Conservation (phyloP, 1,140 invertebrate genomes). For the Drosophila paulistorum region DNA sequence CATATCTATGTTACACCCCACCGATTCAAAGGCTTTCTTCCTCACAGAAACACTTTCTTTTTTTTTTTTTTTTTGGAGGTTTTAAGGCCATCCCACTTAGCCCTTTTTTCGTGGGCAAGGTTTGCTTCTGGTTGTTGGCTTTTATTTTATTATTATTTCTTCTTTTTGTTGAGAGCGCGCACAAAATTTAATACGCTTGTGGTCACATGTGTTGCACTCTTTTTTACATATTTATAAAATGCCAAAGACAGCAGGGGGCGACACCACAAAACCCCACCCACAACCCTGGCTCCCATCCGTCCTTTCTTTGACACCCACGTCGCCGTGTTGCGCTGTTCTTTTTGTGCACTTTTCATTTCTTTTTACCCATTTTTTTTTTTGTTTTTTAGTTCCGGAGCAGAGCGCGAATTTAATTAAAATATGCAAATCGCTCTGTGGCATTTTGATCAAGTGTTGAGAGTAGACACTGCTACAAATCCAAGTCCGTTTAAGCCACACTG, state of each 20-base stretch:
- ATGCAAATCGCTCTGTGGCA: conserved; percentile 82
- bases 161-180: conserved; percentile 53
- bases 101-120: conserved; percentile 26
- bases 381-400: conserved; percentile 54
- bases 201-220: conserved; percentile 75
- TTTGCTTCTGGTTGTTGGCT: conserved; percentile 37
- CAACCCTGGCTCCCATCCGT: background rate
- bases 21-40: background rate
- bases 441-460: conserved; percentile 82
- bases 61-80: conserved; percentile 15
- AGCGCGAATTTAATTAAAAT: conserved; percentile 83
- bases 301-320: conserved; percentile 45
- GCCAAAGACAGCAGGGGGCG: conserved; percentile 60
- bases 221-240: conserved; percentile 74
- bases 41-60: background rate
- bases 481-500: conserved; percentile 52
- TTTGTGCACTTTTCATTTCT: conserved; percentile 45
- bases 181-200: conserved; percentile 79
- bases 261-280: background rate
- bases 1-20: background rate
- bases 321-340: conserved; percentile 72
- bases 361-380: background rate
- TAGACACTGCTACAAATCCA: conserved; percentile 41
- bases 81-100: conserved; percentile 37
- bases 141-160: conserved; percentile 30